Percentiles rank a stretch among this genome's conserved stretches.
These are phyloP conservation scores for Spizaetus ornatus DNA, from an alignment of 2,113 vertebrate species.

Conservation along the genomic window DNA sequence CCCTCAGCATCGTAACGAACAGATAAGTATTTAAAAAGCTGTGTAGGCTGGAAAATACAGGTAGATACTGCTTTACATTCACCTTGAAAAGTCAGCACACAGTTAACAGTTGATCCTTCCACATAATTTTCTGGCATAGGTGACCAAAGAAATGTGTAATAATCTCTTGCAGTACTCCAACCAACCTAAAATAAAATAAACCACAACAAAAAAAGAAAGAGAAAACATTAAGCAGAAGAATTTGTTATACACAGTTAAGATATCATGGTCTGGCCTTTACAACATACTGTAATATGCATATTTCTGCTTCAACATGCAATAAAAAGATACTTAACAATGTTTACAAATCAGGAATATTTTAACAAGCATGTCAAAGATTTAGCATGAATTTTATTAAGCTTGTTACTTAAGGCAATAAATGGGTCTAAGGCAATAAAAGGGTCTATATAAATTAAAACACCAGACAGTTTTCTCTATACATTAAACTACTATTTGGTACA, in stretches of 20 bases:
- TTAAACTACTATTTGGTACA: background rate
- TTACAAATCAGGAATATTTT: conserved; percentile 64
- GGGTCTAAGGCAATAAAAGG: conserved; percentile 33
- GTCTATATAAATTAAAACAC: conserved; percentile 33
- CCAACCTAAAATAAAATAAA: conserved; percentile 84
- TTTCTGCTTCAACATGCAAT: conserved; percentile 37
- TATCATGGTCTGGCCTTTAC: background rate
- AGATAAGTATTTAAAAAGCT: background rate
- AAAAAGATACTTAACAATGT: conserved; percentile 50
- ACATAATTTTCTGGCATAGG: conserved; percentile 90
- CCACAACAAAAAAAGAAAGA: background rate
- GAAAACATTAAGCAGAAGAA: background rate
- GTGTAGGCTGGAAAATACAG: background rate
- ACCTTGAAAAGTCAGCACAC: conserved; percentile 96
- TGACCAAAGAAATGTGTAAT: conserved; percentile 98
- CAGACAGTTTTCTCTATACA: conserved; percentile 17
- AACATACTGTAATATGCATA: background rate
- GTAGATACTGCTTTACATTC: conserved; percentile 17
- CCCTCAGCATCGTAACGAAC: background rate
- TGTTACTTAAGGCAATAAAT: conserved; percentile 54
- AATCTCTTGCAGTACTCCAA: conserved; percentile 98
- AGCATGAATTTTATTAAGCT: conserved; percentile 60
- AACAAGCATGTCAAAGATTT: conserved; percentile 62
- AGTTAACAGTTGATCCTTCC: conserved; percentile 89
- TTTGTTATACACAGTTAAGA: background rate